These are phyloP conservation scores for Torymus auratus DNA, from an alignment of 2,888 invertebrate species.

Conservation along the genomic window DNA sequence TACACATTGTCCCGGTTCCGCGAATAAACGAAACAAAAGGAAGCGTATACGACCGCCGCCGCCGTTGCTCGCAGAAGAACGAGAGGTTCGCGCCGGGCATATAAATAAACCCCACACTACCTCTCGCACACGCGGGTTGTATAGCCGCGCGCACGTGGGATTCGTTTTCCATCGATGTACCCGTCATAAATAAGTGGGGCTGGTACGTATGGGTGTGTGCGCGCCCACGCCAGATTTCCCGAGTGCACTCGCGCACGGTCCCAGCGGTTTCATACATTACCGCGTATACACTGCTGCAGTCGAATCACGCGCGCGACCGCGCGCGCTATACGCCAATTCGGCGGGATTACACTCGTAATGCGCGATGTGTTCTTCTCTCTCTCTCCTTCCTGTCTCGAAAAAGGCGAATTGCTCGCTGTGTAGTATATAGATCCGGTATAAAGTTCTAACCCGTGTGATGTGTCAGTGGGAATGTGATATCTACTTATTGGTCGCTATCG, in stretches of 20 bases:
- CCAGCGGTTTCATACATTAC: conserved; percentile 1
- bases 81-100: conserved; percentile 18
- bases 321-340: background rate
- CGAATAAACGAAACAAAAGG: conserved; percentile 35
- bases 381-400: no score
- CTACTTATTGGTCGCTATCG: no score
- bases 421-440: no score
- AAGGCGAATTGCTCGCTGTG: no score
- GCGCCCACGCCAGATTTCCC: conserved; percentile 8
- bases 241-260: background rate
- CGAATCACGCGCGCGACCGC: conserved; percentile 5
- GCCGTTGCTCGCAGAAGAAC: background rate
- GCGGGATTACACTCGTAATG: no score
- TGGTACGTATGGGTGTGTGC: background rate
- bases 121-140: background rate
- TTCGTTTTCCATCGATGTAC: conserved; percentile 41
- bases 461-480: no score
- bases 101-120: conserved; percentile 18
- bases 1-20: conserved; percentile 13
- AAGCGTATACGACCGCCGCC: background rate
- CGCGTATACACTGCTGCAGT: background rate
- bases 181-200: conserved; percentile 34
- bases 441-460: no score
- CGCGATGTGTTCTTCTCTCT: no score
- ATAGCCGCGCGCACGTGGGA: background rate